A percentile compares a stretch with the other conserved stretches of the same genome.
Evolutionary conservation across 2,888 invertebrate species (phyloP).

Genomic region (Boloria selene): DNA sequence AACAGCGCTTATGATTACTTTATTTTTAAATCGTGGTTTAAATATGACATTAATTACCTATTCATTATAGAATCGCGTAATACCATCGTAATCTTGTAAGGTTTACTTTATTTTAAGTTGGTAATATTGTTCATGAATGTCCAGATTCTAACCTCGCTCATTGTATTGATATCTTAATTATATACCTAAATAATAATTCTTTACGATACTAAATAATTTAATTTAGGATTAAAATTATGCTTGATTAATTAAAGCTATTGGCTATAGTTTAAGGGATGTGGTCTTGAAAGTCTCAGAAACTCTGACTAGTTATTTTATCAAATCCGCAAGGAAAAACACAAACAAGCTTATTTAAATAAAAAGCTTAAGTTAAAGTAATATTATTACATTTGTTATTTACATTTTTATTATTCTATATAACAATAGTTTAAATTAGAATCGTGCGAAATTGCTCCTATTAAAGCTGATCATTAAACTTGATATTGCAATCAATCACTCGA

Average conservation of each 20-base stretch:
- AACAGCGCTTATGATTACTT: constrained; percentile 46
- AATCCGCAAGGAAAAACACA: no score
- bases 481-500: constrained; percentile 46
- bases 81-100: no score
- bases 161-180: no score
- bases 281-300: no score
- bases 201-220: no score
- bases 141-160: no score
- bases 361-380: neutral
- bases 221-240: no score
- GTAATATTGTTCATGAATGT: constrained; percentile 4
- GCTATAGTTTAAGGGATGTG: no score
- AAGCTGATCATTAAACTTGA: constrained; percentile 38
- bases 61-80: neutral
- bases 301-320: no score
- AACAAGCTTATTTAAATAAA: no score
- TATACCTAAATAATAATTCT: no score
- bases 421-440: constrained; percentile 29
- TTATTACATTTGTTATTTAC: neutral
- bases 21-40: constrained; percentile 43
- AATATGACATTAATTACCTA: constrained; percentile 41
- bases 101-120: neutral
- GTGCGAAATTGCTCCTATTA: constrained; percentile 36
- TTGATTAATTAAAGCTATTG: no score
- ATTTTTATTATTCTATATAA: neutral